phyloP scores from a whole-genome alignment of 2,113 vertebrate genomes.

The Atlantisia rogersi region DNA sequence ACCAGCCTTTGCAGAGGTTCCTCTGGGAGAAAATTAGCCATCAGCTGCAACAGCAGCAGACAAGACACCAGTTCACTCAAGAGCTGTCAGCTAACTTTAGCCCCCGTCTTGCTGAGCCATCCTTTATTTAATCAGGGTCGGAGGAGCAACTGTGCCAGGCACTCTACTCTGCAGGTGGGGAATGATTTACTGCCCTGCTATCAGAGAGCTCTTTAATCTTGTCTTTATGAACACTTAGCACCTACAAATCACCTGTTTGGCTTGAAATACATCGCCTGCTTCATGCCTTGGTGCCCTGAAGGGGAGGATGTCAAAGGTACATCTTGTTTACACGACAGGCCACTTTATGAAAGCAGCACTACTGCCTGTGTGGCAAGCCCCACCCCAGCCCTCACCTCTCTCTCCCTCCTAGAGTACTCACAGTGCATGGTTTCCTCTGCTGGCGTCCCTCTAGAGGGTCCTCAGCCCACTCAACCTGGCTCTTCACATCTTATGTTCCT shows the following conservation, averaged over 20 bases:
- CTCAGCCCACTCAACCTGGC: neutral
- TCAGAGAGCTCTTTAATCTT: constrained; percentile 67
- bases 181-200: constrained; percentile 53
- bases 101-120: neutral
- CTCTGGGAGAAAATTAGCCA: constrained; percentile 48
- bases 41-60: neutral
- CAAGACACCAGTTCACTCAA: constrained; percentile 42
- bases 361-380: neutral
- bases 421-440: neutral
- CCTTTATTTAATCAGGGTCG: constrained; percentile 59
- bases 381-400: neutral
- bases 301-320: constrained; percentile 56
- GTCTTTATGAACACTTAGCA: constrained; percentile 66
- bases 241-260: constrained; percentile 63
- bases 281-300: constrained; percentile 55
- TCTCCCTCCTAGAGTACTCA: neutral
- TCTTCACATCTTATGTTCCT: neutral
- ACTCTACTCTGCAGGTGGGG: constrained; percentile 33
- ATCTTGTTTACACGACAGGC: constrained; percentile 69
- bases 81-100: constrained; percentile 39
- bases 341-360: constrained; percentile 15
- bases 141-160: constrained; percentile 4
- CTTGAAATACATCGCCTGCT: constrained; percentile 45
- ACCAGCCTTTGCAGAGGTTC: constrained; percentile 25
- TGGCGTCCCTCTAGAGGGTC: neutral